phyloP scores from a whole-genome alignment of 1,140 invertebrate genomes.

The Battus philenor region DNA sequence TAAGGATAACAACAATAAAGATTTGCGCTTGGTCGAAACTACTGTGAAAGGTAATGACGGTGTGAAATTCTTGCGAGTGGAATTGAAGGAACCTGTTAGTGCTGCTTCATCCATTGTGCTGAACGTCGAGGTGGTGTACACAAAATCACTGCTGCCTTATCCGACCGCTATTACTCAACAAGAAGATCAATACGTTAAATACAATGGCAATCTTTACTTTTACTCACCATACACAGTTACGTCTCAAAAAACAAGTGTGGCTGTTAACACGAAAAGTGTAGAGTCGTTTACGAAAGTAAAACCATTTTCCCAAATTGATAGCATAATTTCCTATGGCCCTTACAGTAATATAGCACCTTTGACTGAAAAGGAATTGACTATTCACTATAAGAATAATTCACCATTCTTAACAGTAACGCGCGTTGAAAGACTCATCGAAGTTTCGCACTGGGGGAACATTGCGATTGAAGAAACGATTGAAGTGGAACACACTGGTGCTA shows the following conservation, averaged over 20 bases:
- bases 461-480: slow-evolving; percentile 97
- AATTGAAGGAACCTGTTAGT: slow-evolving; percentile 79
- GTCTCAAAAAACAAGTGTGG: slow-evolving; percentile 89
- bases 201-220: slow-evolving; percentile 88
- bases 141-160: slow-evolving; percentile 86
- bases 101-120: slow-evolving; percentile 78
- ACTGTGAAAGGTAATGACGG: slow-evolving; percentile 74
- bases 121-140: slow-evolving; percentile 86
- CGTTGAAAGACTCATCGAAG: slow-evolving; percentile 92
- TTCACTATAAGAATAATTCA: slow-evolving; percentile 98
- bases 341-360: slow-evolving; percentile 84
- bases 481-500: slow-evolving; percentile 93
- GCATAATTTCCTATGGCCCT: slow-evolving; percentile 90
- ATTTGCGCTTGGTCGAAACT: slow-evolving; percentile 78
- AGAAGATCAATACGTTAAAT: slow-evolving; percentile 95
- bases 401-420: slow-evolving; percentile 95
- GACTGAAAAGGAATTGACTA: slow-evolving; percentile 79
- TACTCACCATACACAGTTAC: slow-evolving; percentile 88
- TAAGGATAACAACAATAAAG: slow-evolving; percentile 79
- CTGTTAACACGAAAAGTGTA: slow-evolving; percentile 85
- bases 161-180: slow-evolving; percentile 92
- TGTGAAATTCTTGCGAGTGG: slow-evolving; percentile 78
- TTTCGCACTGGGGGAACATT: slow-evolving; percentile 99
- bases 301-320: slow-evolving; percentile 87
- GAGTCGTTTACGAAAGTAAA: slow-evolving; percentile 93